phyloP scores from a whole-genome alignment of 2,797 vertebrate genomes.

The Psittacula derbiana region DNA sequence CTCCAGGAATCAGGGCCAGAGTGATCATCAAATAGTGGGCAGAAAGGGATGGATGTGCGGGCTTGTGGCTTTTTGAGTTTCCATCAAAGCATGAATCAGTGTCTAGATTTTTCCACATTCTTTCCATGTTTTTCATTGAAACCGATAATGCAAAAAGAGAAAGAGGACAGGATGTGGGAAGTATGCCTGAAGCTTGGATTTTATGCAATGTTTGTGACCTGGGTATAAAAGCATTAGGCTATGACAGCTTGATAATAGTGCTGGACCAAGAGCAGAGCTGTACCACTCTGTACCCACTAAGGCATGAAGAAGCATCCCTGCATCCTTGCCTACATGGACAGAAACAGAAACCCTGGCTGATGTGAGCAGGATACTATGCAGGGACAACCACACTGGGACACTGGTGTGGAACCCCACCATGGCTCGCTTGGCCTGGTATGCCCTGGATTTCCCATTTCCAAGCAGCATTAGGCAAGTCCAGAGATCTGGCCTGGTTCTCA shows the following conservation, averaged over 20 bases:
- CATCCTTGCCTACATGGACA: neutral
- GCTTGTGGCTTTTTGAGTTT: neutral
- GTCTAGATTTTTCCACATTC: neutral
- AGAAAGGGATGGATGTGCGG: neutral
- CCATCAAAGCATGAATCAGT: neutral
- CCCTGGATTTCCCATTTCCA: accelerated
- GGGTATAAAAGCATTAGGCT: neutral
- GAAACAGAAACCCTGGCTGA: neutral
- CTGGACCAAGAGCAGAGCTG: neutral
- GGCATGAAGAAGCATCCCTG: neutral
- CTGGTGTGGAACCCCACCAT: neutral
- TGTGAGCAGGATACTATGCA: neutral
- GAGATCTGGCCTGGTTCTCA: neutral
- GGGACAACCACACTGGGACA: accelerated
- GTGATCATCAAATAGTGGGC: neutral
- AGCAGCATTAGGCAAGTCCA: neutral
- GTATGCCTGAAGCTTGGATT: neutral
- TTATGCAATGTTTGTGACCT: neutral
- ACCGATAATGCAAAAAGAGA: neutral
- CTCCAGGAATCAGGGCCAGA: neutral
- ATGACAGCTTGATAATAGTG: neutral
- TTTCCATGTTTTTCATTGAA: neutral
- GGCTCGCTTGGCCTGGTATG: neutral
- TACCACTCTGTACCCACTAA: neutral
- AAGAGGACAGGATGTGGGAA: neutral